Percentiles rank a stretch among this genome's conserved stretches.
Conservation (phyloP, 2,888 invertebrate genomes). For the Boloria selene region DNA sequence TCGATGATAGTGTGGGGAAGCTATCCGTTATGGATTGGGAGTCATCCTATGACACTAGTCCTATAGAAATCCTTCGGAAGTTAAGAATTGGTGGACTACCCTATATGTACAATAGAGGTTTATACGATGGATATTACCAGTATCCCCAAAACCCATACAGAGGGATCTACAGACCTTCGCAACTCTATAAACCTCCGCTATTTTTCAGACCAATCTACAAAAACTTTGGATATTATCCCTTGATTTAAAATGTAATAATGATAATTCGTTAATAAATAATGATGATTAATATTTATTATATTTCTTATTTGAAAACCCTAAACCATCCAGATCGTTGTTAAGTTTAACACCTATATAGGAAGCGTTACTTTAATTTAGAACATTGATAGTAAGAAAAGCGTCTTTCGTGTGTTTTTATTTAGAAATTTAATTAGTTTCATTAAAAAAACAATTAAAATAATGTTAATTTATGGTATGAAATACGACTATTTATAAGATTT, state of each 20-base stretch:
- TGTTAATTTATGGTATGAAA: too few relatives aligned
- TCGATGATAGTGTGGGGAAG: conserved; percentile 3
- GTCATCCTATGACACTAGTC: conserved; percentile 1
- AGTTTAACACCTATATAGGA: too few relatives aligned
- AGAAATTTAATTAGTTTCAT: too few relatives aligned
- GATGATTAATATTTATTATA: not conserved
- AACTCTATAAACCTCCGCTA: not conserved
- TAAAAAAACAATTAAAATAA: too few relatives aligned
- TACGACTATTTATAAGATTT: too few relatives aligned
- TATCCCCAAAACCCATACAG: conserved; percentile 1
- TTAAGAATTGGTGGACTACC: not conserved
- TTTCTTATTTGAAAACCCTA: too few relatives aligned
- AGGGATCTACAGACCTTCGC: not conserved
- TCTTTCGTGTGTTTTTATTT: too few relatives aligned
- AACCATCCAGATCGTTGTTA: too few relatives aligned
- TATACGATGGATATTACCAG: not conserved
- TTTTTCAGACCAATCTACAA: not conserved
- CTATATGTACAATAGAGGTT: not conserved
- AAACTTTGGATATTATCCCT: conserved; percentile 1
- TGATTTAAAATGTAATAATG: not conserved
- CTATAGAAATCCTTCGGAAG: conserved; percentile 2
- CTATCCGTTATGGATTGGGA: conserved; percentile 18
- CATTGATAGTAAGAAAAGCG: too few relatives aligned
- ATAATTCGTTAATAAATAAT: not conserved
- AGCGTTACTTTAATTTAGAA: too few relatives aligned